Percentiles rank a stretch among this genome's conserved stretches.
Evolutionary conservation across 2,113 vertebrate species (phyloP).

Genomic region (Crypturellus undulatus): DNA sequence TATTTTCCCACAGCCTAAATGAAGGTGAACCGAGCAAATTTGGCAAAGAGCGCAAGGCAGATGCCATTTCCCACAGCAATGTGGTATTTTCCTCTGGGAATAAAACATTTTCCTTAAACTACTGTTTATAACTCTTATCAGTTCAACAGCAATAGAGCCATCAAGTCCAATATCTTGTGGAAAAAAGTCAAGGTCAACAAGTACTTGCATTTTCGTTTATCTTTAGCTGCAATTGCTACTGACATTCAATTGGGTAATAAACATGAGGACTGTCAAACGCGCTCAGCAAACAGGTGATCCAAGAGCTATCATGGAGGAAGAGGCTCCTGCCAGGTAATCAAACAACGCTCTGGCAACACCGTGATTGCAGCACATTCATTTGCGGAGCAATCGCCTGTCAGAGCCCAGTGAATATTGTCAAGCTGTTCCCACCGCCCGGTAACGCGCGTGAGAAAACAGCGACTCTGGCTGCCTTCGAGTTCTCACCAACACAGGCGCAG

Average conservation of each 20-base stretch:
- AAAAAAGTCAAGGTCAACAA: slow-evolving; percentile 88
- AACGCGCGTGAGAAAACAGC: slow-evolving; percentile 57
- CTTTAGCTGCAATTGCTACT: slow-evolving; percentile 83
- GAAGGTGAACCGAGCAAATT: slow-evolving; percentile 78
- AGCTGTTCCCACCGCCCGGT: slow-evolving; percentile 53
- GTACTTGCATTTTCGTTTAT: slow-evolving; percentile 86
- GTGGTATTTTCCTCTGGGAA: slow-evolving; percentile 87
- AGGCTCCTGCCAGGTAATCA: slow-evolving; percentile 83
- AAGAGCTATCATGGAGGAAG: slow-evolving; percentile 80
- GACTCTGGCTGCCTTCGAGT: not conserved
- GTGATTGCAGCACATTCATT: slow-evolving; percentile 78
- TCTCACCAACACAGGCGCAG: slow-evolving; percentile 17
- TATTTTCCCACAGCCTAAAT: slow-evolving; percentile 83
- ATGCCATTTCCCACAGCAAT: slow-evolving; percentile 86
- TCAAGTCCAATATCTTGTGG: slow-evolving; percentile 84
- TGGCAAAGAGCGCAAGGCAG: slow-evolving; percentile 76
- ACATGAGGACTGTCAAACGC: slow-evolving; percentile 83
- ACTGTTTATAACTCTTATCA: slow-evolving; percentile 88
- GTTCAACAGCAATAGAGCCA: slow-evolving; percentile 87
- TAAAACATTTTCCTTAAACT: slow-evolving; percentile 88
- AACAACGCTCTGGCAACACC: slow-evolving; percentile 83
- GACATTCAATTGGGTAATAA: slow-evolving; percentile 86
- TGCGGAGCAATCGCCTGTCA: slow-evolving; percentile 79
- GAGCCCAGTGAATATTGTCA: slow-evolving; percentile 66
- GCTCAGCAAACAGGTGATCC: slow-evolving; percentile 84